phyloP scores from a whole-genome alignment of 2,888 invertebrate species.

The Argyresthia albistria region DNA sequence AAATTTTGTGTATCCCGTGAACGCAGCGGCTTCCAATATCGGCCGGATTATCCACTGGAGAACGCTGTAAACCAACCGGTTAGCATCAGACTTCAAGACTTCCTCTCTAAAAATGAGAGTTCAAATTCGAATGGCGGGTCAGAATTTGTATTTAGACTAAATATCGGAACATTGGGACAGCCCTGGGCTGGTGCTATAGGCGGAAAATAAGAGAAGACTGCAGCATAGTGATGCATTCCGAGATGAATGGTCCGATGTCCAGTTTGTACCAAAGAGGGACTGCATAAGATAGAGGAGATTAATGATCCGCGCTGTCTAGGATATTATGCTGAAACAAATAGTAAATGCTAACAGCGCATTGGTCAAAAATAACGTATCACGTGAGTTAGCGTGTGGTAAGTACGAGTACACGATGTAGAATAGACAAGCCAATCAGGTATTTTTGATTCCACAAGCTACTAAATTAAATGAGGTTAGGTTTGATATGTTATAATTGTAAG shows the following conservation, averaged over 20 bases:
- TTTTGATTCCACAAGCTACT: too few relatives aligned
- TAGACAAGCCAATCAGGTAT: too few relatives aligned
- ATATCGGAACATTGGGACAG: slow-evolving; percentile 33
- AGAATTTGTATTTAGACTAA: slow-evolving; percentile 65
- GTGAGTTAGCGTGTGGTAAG: too few relatives aligned
- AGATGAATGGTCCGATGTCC: slow-evolving; percentile 49
- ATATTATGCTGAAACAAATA: too few relatives aligned
- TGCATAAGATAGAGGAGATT: too few relatives aligned
- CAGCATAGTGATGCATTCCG: slow-evolving; percentile 62
- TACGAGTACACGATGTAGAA: too few relatives aligned
- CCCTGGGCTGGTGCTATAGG: slow-evolving; percentile 62
- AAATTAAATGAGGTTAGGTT: too few relatives aligned
- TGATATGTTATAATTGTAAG: too few relatives aligned
- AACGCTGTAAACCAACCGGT: slow-evolving; percentile 36
- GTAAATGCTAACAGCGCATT: too few relatives aligned
- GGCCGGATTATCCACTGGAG: slow-evolving; percentile 7
- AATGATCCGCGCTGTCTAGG: too few relatives aligned
- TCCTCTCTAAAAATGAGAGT: slow-evolving; percentile 24
- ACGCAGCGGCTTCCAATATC: slow-evolving; percentile 55
- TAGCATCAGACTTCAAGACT: slow-evolving; percentile 25
- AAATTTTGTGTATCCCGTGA: slow-evolving; percentile 68
- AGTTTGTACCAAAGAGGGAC: slow-evolving; percentile 26
- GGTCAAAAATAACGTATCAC: too few relatives aligned
- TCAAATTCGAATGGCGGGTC: slow-evolving; percentile 25
- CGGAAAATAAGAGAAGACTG: slow-evolving; percentile 53